Conservation (phyloP, 2,797 vertebrate species). For the Sitta carolinensis region DNA sequence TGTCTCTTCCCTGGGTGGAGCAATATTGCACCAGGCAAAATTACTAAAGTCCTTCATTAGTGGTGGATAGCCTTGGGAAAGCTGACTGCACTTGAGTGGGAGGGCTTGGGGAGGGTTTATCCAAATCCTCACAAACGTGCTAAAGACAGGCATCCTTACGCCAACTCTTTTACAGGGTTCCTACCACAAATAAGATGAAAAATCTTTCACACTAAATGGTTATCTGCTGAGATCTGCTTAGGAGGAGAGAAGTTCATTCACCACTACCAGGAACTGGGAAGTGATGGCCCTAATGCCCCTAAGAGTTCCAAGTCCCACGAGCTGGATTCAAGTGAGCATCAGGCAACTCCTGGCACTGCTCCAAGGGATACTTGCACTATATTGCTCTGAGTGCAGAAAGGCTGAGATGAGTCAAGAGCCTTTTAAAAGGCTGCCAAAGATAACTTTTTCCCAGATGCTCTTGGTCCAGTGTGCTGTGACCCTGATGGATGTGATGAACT, state of each 20-base stretch:
- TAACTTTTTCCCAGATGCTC: not conserved
- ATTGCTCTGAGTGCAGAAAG: not conserved
- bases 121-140: accelerated
- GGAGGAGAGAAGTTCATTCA: not conserved
- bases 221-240: not conserved
- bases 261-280: not conserved
- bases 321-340: accelerated
- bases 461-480: not conserved
- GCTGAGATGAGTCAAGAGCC: not conserved
- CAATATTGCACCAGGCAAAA: accelerated
- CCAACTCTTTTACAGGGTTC: not conserved
- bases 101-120: not conserved
- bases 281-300: not conserved
- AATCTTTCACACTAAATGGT: not conserved
- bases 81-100: not conserved
- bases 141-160: not conserved
- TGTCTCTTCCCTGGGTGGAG: not conserved
- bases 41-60: accelerated
- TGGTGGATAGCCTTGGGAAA: not conserved
- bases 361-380: accelerated
- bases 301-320: not conserved
- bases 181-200: not conserved
- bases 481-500: not conserved
- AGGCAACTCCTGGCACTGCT: not conserved
- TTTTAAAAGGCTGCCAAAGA: not conserved